Percentiles rank a stretch among this genome's conserved stretches.
Conservation (phyloP, 2,797 vertebrate genomes). For the Sebastes aleutianus region DNA sequence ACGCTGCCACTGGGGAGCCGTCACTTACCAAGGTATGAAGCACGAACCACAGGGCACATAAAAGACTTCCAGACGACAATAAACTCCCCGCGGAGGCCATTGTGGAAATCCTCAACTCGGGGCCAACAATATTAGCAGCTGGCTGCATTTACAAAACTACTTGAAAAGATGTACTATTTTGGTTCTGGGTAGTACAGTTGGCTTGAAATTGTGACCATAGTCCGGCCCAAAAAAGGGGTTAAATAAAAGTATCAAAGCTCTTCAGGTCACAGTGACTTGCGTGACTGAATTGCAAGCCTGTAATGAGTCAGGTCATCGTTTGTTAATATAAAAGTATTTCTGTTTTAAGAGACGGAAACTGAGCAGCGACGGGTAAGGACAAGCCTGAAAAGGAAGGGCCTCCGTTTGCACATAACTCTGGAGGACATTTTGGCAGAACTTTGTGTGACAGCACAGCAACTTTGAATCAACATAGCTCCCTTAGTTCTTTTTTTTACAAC, state of each 20-base stretch:
- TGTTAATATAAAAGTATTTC: background rate
- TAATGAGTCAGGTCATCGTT: background rate
- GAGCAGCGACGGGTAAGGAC: background rate
- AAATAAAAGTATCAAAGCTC: background rate
- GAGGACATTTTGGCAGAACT: slow-evolving; percentile 28
- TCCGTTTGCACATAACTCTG: background rate
- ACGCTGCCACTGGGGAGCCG: slow-evolving; percentile 87
- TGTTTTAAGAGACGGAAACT: background rate
- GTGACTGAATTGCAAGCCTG: background rate
- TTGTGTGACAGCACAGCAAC: slow-evolving; percentile 2
- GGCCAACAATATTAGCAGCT: background rate
- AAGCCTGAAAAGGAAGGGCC: background rate
- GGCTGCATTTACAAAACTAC: background rate
- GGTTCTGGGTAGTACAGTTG: background rate
- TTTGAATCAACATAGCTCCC: background rate
- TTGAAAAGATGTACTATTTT: background rate
- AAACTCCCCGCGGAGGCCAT: background rate
- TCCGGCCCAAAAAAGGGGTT: no score
- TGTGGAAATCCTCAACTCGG: background rate
- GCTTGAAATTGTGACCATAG: background rate
- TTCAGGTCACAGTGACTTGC: background rate
- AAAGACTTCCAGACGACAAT: slow-evolving; percentile 19
- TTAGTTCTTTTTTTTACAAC: slow-evolving; percentile 11
- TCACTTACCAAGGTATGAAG: slow-evolving; percentile 79
- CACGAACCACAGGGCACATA: background rate